Evolutionary conservation across 2,797 vertebrate genomes (phyloP), one percentile per base, ranked within the genome.

Genomic region (Phataginus tricuspis): DNA sequence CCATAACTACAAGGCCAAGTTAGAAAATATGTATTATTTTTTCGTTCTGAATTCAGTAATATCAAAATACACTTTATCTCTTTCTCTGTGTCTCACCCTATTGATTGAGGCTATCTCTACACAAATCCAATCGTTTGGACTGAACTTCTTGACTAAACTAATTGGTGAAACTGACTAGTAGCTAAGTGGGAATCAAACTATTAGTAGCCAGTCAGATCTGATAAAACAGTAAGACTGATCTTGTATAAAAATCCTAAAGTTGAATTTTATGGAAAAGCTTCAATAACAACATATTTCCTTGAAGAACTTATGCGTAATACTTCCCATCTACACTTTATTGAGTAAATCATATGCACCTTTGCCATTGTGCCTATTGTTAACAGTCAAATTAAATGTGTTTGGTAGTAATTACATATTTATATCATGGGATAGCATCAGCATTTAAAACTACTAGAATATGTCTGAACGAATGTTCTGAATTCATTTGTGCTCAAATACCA

Each of bases 1-100:
- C 34, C n/a, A 82, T 34, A 93, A 69, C 27, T 86, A 71, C 3
- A 90, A 96, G 55, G 27, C 51, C 31, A 86, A 77, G 75, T 95
- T 78, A 92, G 37, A 93, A 94, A 95, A 66, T 75, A 77, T 59
- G 5, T 61, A 93, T 96, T 94, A 87, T 95, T 77, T 45, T 34
- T 57, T 9, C 83, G 21, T 86, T 94, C 61, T 96, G 77, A 92
- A 95, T 94, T 95, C 27, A 69, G 4, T 57, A 49, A 42, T 89
- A 83, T 21, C 10, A 79, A 92, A 94, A 42, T 55, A 23, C 18
- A 59, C 9, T 75, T 90, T 69, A 11, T 55, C 53, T 90, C 14
- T 16, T 3, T 63, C 15, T 27, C 21, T 49, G 25, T 45, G 5
- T 39, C 39, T 11, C 29, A 63, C 39, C 18, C 23, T 92, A 86